Evolutionary conservation across 2,888 invertebrate genomes (phyloP).

Genomic region (Liposcelis brunnea): DNA sequence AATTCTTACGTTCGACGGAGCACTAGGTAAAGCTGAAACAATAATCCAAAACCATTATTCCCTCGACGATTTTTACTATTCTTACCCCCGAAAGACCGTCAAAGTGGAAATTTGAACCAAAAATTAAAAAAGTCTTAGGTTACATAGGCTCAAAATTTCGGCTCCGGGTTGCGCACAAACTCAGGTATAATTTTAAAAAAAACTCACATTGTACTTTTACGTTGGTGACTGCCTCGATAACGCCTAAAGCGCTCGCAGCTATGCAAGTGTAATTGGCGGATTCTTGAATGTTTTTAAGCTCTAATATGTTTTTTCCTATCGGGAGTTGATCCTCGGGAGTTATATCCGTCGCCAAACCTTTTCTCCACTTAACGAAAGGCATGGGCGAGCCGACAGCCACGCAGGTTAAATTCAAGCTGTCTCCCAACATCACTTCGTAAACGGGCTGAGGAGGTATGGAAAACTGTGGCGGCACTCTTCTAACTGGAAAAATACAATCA

Average conservation of each 20-base stretch:
- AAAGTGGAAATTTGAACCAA: not conserved
- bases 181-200: not conserved
- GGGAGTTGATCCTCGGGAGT: slow-evolving; percentile 78
- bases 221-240: slow-evolving; percentile 70
- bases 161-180: not conserved
- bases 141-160: not conserved
- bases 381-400: slow-evolving; percentile 96
- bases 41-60: too few relatives aligned
- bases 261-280: slow-evolving; percentile 95
- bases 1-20: slow-evolving; percentile 76
- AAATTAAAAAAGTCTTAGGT: too few relatives aligned
- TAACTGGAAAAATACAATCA: slow-evolving; percentile 44
- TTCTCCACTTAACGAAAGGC: slow-evolving; percentile 91
- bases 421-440: slow-evolving; percentile 82
- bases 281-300: slow-evolving; percentile 70
- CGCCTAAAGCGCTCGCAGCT: slow-evolving; percentile 84
- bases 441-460: slow-evolving; percentile 74
- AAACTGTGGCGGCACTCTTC: slow-evolving; percentile 89
- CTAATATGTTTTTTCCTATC: slow-evolving; percentile 71
- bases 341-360: slow-evolving; percentile 62
- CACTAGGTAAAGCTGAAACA: slow-evolving; percentile 73
- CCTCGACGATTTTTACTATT: not conserved
- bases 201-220: slow-evolving; percentile 92
- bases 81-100: not conserved
- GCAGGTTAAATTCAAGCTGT: slow-evolving; percentile 82